Conservation (phyloP, 2,797 vertebrate species). For the Fringilla coelebs region DNA sequence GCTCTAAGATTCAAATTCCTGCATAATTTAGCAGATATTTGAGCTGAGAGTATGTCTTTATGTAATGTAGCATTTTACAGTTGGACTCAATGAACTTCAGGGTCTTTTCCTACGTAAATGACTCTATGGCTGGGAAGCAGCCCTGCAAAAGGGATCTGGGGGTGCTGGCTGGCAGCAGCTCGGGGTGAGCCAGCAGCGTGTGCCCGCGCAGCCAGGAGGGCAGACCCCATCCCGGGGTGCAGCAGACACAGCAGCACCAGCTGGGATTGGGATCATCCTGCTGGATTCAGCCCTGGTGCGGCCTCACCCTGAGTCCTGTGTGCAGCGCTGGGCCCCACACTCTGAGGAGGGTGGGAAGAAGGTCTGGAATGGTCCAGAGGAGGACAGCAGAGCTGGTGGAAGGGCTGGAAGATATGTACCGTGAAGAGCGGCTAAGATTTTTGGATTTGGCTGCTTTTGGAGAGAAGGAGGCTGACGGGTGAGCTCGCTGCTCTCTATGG, state of each 20-base stretch:
- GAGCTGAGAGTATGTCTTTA: background rate
- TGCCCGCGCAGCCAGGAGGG: background rate
- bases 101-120: background rate
- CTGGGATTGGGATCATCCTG: background rate
- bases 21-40: background rate
- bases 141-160: background rate
- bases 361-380: background rate
- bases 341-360: background rate
- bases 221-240: background rate
- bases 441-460: background rate
- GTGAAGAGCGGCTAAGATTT: background rate
- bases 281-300: background rate
- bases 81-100: background rate
- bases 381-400: background rate
- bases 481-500: background rate
- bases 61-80: fast-evolving
- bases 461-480: background rate
- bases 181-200: background rate
- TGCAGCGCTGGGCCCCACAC: background rate
- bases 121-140: background rate
- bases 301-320: background rate
- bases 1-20: background rate
- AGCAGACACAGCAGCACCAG: background rate
- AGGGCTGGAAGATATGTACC: background rate
- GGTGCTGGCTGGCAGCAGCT: background rate